Evolutionary conservation across 2,888 invertebrate species (phyloP), one percentile per base, ranked within the genome.

Genomic region (Erebia ligea): DNA sequence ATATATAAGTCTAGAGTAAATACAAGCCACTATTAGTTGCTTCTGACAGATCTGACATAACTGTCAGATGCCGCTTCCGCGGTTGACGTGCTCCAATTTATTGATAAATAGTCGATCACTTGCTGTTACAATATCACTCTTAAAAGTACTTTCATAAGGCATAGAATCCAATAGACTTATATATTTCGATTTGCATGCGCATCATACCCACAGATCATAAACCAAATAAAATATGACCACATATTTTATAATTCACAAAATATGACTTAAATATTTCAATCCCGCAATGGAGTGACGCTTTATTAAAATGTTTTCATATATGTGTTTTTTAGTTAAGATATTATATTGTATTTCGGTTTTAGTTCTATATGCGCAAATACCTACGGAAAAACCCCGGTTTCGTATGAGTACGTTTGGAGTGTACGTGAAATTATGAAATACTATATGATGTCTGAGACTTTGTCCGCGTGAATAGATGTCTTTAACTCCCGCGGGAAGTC

Each of bases 11-110:
- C 66, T 42, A 57, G 2, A 57, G 19, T 42, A 66, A 57, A 66
- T 57, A 57, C 45, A 57, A 66, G 45, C 57, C 45, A 58, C 67
- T 58, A 58, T 58, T 67, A 48, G 57, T 67, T 67, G 67, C 48
- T 48, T 58, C 50, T 48, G 67, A 67, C 57, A 58, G 58, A 67
- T 67, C 58, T 67, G 67, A 58, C 67, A 58, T 58, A 58, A 67
- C 58, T 67, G 67, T 67, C 67, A 67, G 67, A 58, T 67, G 67
- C 21, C 58, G 57, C 67, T 67, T 67, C 58, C 67, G 58, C 48
- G 67, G 67, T 67, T 67, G 67, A 67, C 34, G 40, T 34, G 21
- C 67, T 25, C 54, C 67, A 57, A 67, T 67, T 67, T 57, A 67
- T 67, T 67, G 67, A 67, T 67, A 67, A 58, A 67, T 58, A 67